Evolutionary conservation across 2,888 invertebrate species (phyloP), one percentile per base, ranked within the genome.

Genomic region (Drosophila formosana): DNA sequence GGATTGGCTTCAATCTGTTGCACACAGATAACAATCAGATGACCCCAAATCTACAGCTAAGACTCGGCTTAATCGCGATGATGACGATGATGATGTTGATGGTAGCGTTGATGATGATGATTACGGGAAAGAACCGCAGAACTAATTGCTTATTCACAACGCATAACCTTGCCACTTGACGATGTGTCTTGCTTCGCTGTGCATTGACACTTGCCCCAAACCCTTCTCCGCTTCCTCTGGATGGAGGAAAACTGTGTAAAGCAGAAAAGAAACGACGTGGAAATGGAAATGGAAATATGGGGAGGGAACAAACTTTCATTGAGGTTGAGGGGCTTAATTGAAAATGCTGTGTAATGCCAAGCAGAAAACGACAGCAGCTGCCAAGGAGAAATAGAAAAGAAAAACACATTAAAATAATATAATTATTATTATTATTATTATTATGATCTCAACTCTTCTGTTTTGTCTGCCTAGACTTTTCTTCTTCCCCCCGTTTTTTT

Each of bases 341-440:
- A 86, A 83, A 83, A 86, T 70, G 80, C 83, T 70, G 73, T 72
- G 79, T 85, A 81, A 81, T 69, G 72, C 66, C 66, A 53, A 64
- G 66, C 25, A 34, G 50, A 41, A 43, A 72, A 84, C 75, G 78
- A 84, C 75, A 75, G 84, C 88, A 81, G 78, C 78, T 84, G 88
- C 78, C 55, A 58, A 37, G 49, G 46, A 51, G 34, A 34, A 56
- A 47, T 45, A 47, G 65, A 66, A 55, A 65, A 69, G 60, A 65
- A 76, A 72, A 80, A 82, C 66, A 88, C 83, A 83, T 88, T 85
- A 72, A 86, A 88, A 83, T 88, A 82, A 85, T 78, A 82, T 88
- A 88, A 85, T 81, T 89, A 80, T 83, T 63, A 63, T 63, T 37
- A 62, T 62, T 62, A 47, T 55, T 37, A 11, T 13, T 49, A 11